Base-by-base conservation (phyloP, 2,113 vertebrate species). In the Zapus hudsonius region DNA sequence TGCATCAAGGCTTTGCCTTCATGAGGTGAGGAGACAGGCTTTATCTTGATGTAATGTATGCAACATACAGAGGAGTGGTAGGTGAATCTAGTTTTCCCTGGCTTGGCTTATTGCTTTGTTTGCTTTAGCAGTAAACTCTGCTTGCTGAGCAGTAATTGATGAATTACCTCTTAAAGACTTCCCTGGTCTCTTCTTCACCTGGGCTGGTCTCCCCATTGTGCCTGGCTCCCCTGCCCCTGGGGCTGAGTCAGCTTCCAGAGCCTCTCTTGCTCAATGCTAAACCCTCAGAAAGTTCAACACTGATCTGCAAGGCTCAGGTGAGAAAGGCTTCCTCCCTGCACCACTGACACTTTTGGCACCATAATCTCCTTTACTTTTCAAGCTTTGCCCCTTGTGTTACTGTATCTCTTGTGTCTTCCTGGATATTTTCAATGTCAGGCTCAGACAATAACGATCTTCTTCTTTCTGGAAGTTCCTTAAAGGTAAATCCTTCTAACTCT, bases 331-430 rank as follows among this genome's bases (percentile, higher is more conserved):
- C 79, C 22, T 52, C 16, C 29, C 1, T 0, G 2, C 1, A 36
- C 2, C 31, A 23, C 4, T 0, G n/a, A 22, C 10, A 15, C 13
- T 55, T 15, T 16, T 44, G 1, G 7, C 4, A 17, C 0, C 23
- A 1, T 4, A 1, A 1, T n/a, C 25, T 89, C 27, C 22, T 52
- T 12, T 9, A 2, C 1, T 69, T 33, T 38, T 31, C 29, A 2
- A 2, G 23, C 10, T n/a, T 1, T 31, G 66, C 29, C 16, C 7
- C 67, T 59, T 40, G 5, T n/a, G 17, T 47, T 40, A 22, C 47
- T 73, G 66, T 19, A 22, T 44, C 15, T 66, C 33, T 15, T 12
- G 0, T 20, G 25, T 79, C n/a, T 75, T 4, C 12, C 7, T 22
- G 23, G 17, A 84, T 42, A 16, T 36, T 59, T 42, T 76, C 5